Evolutionary conservation across 1,140 invertebrate species (phyloP).

Genomic region (Parapsyche elsis): DNA sequence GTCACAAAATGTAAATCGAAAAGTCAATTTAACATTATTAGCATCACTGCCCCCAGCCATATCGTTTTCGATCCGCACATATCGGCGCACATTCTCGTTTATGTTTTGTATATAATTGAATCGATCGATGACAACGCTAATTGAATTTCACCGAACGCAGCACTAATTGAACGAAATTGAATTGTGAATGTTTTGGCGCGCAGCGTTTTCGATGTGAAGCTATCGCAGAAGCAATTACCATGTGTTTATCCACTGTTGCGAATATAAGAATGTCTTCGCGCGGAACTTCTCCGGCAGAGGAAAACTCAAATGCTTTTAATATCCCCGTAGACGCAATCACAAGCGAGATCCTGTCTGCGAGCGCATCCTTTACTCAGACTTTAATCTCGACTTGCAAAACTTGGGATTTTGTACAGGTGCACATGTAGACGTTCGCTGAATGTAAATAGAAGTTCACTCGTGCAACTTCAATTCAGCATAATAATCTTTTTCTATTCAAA

Average conservation of each 20-base stretch:
- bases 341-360: neutral
- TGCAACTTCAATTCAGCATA: no score
- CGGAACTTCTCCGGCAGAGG: neutral
- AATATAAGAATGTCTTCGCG: neutral
- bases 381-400: neutral
- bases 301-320: neutral
- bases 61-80: neutral
- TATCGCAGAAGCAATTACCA: neutral
- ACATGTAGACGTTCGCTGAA: no score
- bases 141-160: conserved; percentile 20
- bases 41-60: neutral
- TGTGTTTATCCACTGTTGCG: neutral
- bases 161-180: conserved; percentile 15
- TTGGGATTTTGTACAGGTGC: no score
- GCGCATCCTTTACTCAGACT: neutral
- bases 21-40: neutral
- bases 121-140: conserved; percentile 11
- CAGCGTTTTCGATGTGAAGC: neutral
- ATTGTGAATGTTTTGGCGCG: conserved; percentile 4
- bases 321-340: neutral
- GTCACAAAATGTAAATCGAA: no score
- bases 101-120: conserved; percentile 17
- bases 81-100: neutral
- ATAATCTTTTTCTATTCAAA: no score
- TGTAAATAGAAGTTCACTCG: no score